Evolutionary conservation across 2,797 vertebrate species (phyloP), one percentile per base, ranked within the genome.

Genomic region (Girardinus metallicus): DNA sequence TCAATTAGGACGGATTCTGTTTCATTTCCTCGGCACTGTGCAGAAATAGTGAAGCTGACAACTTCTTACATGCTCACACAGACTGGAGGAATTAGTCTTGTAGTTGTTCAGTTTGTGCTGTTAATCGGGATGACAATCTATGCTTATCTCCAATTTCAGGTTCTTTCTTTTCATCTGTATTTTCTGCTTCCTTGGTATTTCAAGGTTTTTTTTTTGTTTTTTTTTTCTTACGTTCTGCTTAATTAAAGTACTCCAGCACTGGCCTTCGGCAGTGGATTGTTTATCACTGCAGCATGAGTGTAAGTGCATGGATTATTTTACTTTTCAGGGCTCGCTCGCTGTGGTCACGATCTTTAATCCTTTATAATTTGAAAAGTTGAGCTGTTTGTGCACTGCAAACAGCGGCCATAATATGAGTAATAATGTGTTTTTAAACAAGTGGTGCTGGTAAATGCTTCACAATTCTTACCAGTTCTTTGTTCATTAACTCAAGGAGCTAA

Each of bases 1-100:
- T 93, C 92, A 92, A 89, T 95, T 94, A 91, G 88, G 89, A 82
- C 51, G 23, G 81, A 77, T 73, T 82, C 47, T 46, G 77, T 85
- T 86, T 77, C 77, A 75, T 87, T 88, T 84, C 78, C 74, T 83
- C 76, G 75, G 80, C 77, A 34, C 79, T 26, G 43, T 74, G 70
- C 80, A 74, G 84, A 68, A 81, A 75, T 29, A 71, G 9, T 47
- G 44, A 74, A 86, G 77, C 3, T 55, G 80, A 81, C 66, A n/a
- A 89, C 68, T 80, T 88, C 71, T 77, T 51, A 49, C 23, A 80
- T 64, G 68, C 41, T 13, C 36, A 75, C 77, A 73, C 41, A 77
- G 23, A 86, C 31, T 75, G 15, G 5, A 80, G 62, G 39, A 84
- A 57, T 80, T 71, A 43, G 64, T 80, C 80, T n/a, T 77, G 49